phyloP scores from a whole-genome alignment of 2,797 vertebrate genomes.

The Ptychobarbus kaznakovi region DNA sequence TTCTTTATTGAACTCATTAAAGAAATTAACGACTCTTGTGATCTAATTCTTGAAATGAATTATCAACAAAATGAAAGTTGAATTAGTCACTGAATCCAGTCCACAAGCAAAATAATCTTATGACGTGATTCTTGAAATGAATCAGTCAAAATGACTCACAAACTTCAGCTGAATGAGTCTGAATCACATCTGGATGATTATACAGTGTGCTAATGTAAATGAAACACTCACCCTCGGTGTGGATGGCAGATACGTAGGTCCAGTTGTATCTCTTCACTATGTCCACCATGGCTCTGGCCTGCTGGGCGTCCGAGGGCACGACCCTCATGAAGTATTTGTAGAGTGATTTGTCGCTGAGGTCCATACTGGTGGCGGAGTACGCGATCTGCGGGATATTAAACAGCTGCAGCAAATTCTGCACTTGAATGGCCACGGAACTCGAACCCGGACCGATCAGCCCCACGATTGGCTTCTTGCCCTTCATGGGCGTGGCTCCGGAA shows the following conservation, averaged over 20 bases:
- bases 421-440: conserved; percentile 97
- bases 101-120: not conserved
- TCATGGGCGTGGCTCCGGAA: conserved; percentile 84
- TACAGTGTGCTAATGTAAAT: not conserved
- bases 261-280: conserved; percentile 99
- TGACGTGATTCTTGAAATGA: not conserved
- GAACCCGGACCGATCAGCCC: conserved; percentile 97
- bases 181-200: too few relatives aligned
- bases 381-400: conserved; percentile 99
- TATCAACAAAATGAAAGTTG: not conserved
- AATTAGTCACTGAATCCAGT: not conserved
- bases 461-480: conserved; percentile 92
- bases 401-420: conserved; percentile 95
- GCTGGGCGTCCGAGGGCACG: conserved; percentile 96
- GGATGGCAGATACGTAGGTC: conserved; percentile 98
- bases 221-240: conserved; percentile 92
- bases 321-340: conserved; percentile 99
- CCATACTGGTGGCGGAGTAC: conserved; percentile 96
- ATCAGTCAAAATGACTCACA: not conserved
- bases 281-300: conserved; percentile 98
- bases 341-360: conserved; percentile 94
- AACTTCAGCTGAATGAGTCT: not conserved
- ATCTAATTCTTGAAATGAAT: not conserved
- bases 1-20: not conserved
- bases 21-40: not conserved